phyloP scores from a whole-genome alignment of 2,113 vertebrate genomes.

The Neoarius graeffei region DNA sequence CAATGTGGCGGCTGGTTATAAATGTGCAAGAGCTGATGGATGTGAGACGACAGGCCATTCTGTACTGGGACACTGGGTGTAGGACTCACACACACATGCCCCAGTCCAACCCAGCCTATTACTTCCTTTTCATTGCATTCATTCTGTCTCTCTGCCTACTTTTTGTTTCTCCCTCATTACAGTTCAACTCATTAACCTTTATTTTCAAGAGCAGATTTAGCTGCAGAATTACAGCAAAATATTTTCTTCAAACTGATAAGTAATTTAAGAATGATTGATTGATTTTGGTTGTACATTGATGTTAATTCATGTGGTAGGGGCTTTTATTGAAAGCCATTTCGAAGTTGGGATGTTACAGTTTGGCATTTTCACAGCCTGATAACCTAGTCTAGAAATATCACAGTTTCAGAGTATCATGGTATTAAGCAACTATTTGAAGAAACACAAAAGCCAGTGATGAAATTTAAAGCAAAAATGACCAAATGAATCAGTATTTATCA shows the following conservation, averaged over 20 bases:
- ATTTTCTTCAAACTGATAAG: neutral
- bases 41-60: slow-evolving; percentile 43
- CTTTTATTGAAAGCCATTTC: neutral
- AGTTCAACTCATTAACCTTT: neutral
- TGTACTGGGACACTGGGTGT: slow-evolving; percentile 46
- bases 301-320: neutral
- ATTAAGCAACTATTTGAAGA: neutral
- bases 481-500: neutral
- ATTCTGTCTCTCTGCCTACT: slow-evolving; percentile 57
- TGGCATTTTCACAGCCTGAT: neutral
- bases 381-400: neutral
- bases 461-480: neutral
- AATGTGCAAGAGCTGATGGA: slow-evolving; percentile 22
- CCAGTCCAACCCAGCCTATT: slow-evolving; percentile 77
- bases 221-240: neutral
- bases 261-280: neutral
- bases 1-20: slow-evolving; percentile 37
- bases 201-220: neutral
- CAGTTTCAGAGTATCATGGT: neutral
- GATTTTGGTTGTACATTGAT: neutral
- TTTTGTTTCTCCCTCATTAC: slow-evolving; percentile 46
- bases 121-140: slow-evolving; percentile 84
- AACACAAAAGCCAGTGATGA: neutral
- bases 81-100: slow-evolving; percentile 72
- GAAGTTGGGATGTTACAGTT: neutral